Evolutionary conservation across 1,140 invertebrate genomes (phyloP), one percentile per base, ranked within the genome.

Genomic region (Helicorthomorpha holstii): DNA sequence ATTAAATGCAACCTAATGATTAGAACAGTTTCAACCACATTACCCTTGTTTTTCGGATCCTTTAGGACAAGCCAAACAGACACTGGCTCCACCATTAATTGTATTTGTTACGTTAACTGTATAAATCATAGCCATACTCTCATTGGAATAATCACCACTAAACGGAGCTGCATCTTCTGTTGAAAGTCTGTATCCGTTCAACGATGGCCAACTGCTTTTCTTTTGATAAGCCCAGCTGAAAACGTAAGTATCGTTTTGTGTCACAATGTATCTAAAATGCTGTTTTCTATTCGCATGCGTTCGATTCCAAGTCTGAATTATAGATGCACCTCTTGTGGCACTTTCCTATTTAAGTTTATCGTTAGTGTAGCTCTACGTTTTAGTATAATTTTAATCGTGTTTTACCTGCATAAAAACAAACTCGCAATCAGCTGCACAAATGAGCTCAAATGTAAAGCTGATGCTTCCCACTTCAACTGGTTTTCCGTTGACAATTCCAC

Each of bases 181-280:
- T 34, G 29, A 34, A 16, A 59, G n/a, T n/a, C n/a, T n/a, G n/a
- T n/a, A n/a, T n/a, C n/a, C 47, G 14, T 45, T 53, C 48, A 59
- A 62, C 21, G 57, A 16, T 49, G 47, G 3, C 53, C 46, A 26
- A 53, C 54, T n/a, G 52, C 60, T 45, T 49, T 50, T 38, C 50
- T 71, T 70, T 56, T 75, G 69, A 61, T 79, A 79, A 23, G 72
- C 72, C 70, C 78, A 74, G 27, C 70, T 75, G 54, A 78, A 73
- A 3, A 65, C 68, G 52, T 73, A 64, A 1, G 69, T 63, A 41
- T 68, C 67, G 54, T 73, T 73, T 49, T 64, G 57, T 10, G 60
- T 66, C 23, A 79, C 63, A 4, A 61, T 48, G 53, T 69, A 70
- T 16, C 54, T 64, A 46, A 67, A 66, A 23, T 64, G 56, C 52